Evolutionary conservation across 2,888 invertebrate genomes (phyloP), one percentile per base, ranked within the genome.

Genomic region (Eurois occulta): DNA sequence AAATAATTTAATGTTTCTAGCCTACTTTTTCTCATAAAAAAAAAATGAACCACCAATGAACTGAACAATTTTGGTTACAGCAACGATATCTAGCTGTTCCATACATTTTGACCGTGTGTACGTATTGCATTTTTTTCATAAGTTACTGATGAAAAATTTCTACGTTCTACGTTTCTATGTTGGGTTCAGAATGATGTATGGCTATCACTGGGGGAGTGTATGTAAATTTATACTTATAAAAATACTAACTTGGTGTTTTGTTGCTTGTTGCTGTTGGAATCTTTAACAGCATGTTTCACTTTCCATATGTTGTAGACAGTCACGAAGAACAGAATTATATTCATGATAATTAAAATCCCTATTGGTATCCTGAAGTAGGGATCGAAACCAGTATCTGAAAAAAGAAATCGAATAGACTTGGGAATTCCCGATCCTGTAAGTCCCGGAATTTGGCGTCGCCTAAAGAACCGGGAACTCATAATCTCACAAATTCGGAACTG

Each of bases 281-380:
- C 48, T 7, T 6, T 28, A 43, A 78, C 35, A 18, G 28, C 58
- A 48, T 16, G 7, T 43, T 60, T 66, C 41, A 74, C 43, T 43
- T 4, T 60, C 75, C 75, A 74, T 52, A 79, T 73, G 24, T 78
- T 41, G 41, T 48, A 81, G 35, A 74, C 66, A n/a, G 75, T 79
- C 48, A 81, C 16, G 66, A 10, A 1, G 35, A 79, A 79, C 2
- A 78, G 41, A 2, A 43, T 18, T 1, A 66, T 80, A 72, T 78
- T 78, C 28, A 72, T 28, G 6, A 58, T 16, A 43, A 72, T 52
- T 41, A 78, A 58, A 64, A 78, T 48, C 3, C 73, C 81, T 18
- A 48, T 52, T 13, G 78, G 78, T 66, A 72, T 65, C 8, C 48
- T 58, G 11, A 13, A 58, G 48, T 78, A 78, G 28, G 1, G 24